A percentile compares a stretch with the other conserved stretches of the same genome.
These are phyloP conservation scores for Dastarcus helophoroides DNA, from an alignment of 2,888 invertebrate species.

Conservation along the genomic window DNA sequence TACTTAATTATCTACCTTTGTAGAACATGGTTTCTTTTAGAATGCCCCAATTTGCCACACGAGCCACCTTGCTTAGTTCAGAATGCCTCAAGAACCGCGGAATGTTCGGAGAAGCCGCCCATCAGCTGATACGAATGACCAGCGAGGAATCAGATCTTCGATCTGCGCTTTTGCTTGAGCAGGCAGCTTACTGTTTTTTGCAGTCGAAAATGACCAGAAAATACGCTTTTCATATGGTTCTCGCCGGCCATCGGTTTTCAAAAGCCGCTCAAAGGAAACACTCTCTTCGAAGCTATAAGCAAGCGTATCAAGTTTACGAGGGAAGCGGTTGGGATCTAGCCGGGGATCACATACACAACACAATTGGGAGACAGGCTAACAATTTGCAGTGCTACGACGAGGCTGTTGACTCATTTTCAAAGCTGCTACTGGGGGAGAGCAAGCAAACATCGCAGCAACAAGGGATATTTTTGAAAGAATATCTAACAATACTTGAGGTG, in stretches of 20 bases:
- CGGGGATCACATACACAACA: slow-evolving; percentile 92
- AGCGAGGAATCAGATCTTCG: slow-evolving; percentile 95
- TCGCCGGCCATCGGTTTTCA: slow-evolving; percentile 90
- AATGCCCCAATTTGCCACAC: slow-evolving; percentile 82
- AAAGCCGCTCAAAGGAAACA: slow-evolving; percentile 89
- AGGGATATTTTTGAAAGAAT: slow-evolving; percentile 74
- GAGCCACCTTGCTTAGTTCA: slow-evolving; percentile 80
- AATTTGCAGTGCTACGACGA: slow-evolving; percentile 62
- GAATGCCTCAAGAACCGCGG: slow-evolving; percentile 73
- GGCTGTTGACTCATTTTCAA: slow-evolving; percentile 65
- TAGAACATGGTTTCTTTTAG: slow-evolving; percentile 38
- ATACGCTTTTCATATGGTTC: slow-evolving; percentile 91
- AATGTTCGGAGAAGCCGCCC: slow-evolving; percentile 84
- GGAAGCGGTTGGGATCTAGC: slow-evolving; percentile 81
- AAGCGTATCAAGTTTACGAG: slow-evolving; percentile 68
- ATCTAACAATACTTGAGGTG: slow-evolving; percentile 74
- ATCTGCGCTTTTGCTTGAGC: slow-evolving; percentile 87
- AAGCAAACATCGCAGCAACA: slow-evolving; percentile 64
- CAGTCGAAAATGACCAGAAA: slow-evolving; percentile 70
- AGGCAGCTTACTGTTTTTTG: slow-evolving; percentile 88
- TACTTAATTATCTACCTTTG: not conserved
- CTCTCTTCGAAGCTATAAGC: slow-evolving; percentile 82
- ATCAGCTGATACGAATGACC: slow-evolving; percentile 88
- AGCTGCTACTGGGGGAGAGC: slow-evolving; percentile 59
- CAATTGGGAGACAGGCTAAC: slow-evolving; percentile 81